Evolutionary conservation across 2,888 invertebrate genomes (phyloP), one percentile per base, ranked within the genome.

Genomic region (Latheticus oryzae): DNA sequence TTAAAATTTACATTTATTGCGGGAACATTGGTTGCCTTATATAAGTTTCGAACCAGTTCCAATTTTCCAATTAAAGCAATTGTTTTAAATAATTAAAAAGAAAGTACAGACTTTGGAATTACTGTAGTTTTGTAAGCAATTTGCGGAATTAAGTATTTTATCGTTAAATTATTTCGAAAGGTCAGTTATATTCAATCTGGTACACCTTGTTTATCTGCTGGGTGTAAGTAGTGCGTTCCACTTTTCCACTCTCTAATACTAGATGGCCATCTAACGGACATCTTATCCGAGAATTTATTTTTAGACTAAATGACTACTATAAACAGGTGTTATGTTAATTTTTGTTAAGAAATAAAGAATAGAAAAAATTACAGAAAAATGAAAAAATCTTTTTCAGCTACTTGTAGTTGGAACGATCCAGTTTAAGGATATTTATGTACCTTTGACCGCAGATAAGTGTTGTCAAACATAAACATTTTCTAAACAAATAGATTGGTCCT

Each of bases 381-480:
- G n/a, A 7, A 9, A 7, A 26, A 26, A 8, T 7, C n/a, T 2
- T 5, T 26, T 3, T 7, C 42, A 30, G 32, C 32, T 52, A 42
- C 16, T 24, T 23, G 24, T 42, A 52, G 33, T n/a, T 24, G 23
- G 42, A 33, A 42, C 23, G n/a, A n/a, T n/a, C n/a, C 33, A 38
- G 15, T 16, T 33, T 42, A 30, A 23, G 52, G 52, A 52, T 43
- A 28, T 40, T 45, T 43, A 23, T 45, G 33, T 40, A 53, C 53
- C 58, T 53, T 53, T 53, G 58, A 53, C 53, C 52, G 30, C 12
- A 40, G 48, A 58, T 53, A 53, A 53, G 47, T 47, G 53, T 58
- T 53, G 58, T 58, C 53, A 48, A 58, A 58, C 48, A 37, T 58
- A 58, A 58, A 58, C 58, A 58, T 52, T 47, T 51, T 45, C 52